Evolutionary conservation across 2,797 vertebrate species (phyloP).

Genomic region (Propithecus deckenii): DNA sequence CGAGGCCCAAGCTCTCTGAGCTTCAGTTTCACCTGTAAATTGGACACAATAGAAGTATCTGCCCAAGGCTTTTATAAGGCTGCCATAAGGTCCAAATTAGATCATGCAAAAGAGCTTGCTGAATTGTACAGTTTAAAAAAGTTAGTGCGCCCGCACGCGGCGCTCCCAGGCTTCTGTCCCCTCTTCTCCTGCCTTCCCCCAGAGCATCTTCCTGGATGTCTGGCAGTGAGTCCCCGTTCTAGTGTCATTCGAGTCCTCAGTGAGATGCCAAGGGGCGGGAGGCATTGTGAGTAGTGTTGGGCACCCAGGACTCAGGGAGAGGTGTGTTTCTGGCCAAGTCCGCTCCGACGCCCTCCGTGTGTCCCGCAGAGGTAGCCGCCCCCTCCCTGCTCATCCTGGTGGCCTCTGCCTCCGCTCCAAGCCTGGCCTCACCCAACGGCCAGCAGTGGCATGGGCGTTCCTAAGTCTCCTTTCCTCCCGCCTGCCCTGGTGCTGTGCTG

Average conservation of each 20-base stretch:
- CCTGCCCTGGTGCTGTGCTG: rapidly evolving
- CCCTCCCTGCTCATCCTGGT: not conserved
- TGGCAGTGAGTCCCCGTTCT: not conserved
- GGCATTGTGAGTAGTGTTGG: not conserved
- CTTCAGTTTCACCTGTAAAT: not conserved
- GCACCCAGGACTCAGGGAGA: not conserved
- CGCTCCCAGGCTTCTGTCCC: not conserved
- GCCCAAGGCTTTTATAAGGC: rapidly evolving
- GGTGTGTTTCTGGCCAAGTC: not conserved
- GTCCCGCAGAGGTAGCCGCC: rapidly evolving
- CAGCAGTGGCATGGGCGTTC: not conserved
- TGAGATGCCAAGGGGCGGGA: not conserved
- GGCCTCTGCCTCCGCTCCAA: not conserved
- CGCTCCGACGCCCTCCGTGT: not conserved
- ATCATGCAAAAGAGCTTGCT: not conserved
- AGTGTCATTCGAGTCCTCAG: not conserved
- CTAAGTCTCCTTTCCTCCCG: not conserved
- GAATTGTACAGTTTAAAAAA: not conserved
- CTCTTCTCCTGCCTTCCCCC: not conserved
- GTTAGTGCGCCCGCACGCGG: rapidly evolving
- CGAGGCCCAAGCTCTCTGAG: not conserved
- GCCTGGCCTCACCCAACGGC: not conserved
- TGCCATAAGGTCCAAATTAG: not conserved
- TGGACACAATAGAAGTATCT: rapidly evolving
- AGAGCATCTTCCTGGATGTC: not conserved